A percentile compares a stretch with the other conserved stretches of the same genome.
These are phyloP conservation scores for Incurvaria masculella DNA, from an alignment of 2,888 invertebrate genomes.

Conservation along the genomic window DNA sequence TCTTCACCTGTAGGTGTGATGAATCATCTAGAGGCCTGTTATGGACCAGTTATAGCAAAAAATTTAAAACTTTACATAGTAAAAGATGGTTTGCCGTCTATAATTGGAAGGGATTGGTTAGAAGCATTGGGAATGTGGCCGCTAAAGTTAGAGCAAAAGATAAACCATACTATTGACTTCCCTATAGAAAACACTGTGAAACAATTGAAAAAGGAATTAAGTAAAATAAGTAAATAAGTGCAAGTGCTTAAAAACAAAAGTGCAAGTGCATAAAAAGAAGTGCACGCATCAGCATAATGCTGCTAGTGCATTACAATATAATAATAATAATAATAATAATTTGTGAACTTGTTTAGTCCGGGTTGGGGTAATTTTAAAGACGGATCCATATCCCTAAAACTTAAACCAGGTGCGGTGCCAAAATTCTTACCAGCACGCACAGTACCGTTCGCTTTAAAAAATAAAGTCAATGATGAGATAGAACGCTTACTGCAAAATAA, in stretches of 20 bases:
- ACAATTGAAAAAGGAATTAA: slow-evolving; percentile 1
- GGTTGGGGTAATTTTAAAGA: slow-evolving; percentile 11
- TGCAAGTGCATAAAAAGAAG: too few relatives aligned
- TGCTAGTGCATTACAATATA: too few relatives aligned
- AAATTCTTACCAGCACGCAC: slow-evolving; percentile 1
- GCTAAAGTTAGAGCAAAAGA: slow-evolving; percentile 5
- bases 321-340: too few relatives aligned
- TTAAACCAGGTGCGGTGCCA: slow-evolving; percentile 1
- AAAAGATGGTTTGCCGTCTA: slow-evolving; percentile 6
- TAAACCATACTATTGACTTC: neutral
- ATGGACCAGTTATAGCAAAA: neutral
- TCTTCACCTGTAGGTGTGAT: neutral
- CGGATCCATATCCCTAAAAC: slow-evolving; percentile 5
- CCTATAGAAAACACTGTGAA: neutral
- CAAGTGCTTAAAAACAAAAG: too few relatives aligned
- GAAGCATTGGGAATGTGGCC: slow-evolving; percentile 6
- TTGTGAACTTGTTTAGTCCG: slow-evolving; percentile 11
- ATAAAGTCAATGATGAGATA: slow-evolving; percentile 4
- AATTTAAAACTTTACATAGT: slow-evolving; percentile 6
- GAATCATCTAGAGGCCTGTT: neutral
- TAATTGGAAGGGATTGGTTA: slow-evolving; percentile 6
- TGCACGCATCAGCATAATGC: too few relatives aligned
- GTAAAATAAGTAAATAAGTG: too few relatives aligned
- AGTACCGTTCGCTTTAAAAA: slow-evolving; percentile 8
- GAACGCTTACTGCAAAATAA: slow-evolving; percentile 1